Base-by-base conservation (phyloP, 2,888 invertebrate species). In the Ernsta delagoae region DNA sequence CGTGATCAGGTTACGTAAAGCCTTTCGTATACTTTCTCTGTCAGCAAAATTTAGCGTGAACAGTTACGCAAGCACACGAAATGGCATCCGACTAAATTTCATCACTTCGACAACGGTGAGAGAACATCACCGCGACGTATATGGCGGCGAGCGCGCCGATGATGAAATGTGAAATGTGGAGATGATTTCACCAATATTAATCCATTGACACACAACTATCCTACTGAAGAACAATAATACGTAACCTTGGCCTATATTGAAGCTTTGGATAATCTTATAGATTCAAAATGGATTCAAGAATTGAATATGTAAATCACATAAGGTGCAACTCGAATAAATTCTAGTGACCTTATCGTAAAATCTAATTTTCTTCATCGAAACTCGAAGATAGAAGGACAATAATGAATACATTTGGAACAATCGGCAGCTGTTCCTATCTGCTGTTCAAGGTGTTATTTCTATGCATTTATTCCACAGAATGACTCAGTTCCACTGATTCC, bases 11-110 rank as follows among this genome's bases (percentile, higher is more conserved):
- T 93, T 93, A 90, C 89, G 88, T 92, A 92, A 92, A 86, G 82
- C 90, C 93, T 93, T 93, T 93, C 93, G 92, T 86, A 87, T 88
- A 91, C 93, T 93, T 93, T 93, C 93, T 92, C 93, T 90, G 92
- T 87, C 91, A 89, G 89, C 92, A 92, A 92, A 93, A 92, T 92
- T 93, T 91, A 90, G 92, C 91, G 88, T 89, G 86, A 86, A 82
- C 80, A 75, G 81, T 92, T 92, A 84, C 83, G 89, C 86, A 82
- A 90, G 78, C 69, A 34, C 83, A 86, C 87, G 86, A 92, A 93
- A 92, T 92, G 90, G 91, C 92, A 90, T 86, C 80, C 85, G 85
- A 87, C 89, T 86, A 88, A 91, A 91, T 93, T 93, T 93, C 92
- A 91, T 89, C 90, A 93, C 88, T 90, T 87, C 83, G 83, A 81